phyloP scores from a whole-genome alignment of 2,888 invertebrate species.

The Parnassius mnemosyne region DNA sequence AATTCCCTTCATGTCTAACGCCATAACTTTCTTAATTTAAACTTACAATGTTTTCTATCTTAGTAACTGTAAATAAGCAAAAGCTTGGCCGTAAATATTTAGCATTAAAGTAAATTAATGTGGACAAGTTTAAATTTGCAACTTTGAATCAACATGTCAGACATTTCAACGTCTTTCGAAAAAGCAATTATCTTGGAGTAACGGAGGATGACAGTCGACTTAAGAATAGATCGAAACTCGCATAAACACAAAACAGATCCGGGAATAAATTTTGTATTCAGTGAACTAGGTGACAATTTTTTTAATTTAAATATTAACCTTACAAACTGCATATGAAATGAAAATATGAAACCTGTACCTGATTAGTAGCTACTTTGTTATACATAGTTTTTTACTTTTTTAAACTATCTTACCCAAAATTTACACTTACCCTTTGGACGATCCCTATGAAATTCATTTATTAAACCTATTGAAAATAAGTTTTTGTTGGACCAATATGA shows the following conservation, averaged over 20 bases:
- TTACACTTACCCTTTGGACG: no score
- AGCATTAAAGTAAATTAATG: conserved; percentile 19
- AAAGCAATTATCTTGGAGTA: conserved; percentile 22
- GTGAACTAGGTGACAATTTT: neutral
- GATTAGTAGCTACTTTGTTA: no score
- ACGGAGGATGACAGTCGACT: conserved; percentile 11
- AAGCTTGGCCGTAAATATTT: conserved; percentile 2
- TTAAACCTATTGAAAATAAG: no score
- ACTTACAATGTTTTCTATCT: no score
- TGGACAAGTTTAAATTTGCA: conserved; percentile 24
- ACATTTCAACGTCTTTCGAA: conserved; percentile 22
- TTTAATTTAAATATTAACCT: neutral
- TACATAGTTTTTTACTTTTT: no score
- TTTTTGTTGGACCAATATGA: no score
- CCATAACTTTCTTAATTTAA: no score
- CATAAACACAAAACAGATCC: conserved; percentile 1
- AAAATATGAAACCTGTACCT: neutral
- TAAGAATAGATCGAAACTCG: conserved; percentile 16
- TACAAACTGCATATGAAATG: neutral
- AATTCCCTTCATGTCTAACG: no score
- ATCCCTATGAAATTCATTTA: no score
- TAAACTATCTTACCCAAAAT: no score
- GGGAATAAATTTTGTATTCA: neutral
- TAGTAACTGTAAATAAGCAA: conserved; percentile 2
- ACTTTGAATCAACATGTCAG: conserved; percentile 22